Conservation (phyloP, 2,113 vertebrate genomes). For the Corythornis vintsioides region DNA sequence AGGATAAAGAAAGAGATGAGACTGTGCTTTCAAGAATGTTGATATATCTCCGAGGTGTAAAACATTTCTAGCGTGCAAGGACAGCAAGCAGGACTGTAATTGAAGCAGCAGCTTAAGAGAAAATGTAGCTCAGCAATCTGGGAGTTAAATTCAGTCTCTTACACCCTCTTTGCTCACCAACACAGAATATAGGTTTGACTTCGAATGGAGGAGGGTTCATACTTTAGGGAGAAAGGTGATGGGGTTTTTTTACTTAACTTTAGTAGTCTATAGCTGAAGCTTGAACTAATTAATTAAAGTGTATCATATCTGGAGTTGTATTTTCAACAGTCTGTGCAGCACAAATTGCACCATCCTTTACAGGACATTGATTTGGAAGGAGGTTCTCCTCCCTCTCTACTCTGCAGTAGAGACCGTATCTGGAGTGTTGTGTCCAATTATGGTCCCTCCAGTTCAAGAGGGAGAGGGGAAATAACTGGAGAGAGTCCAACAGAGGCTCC, state of each 20-base stretch:
- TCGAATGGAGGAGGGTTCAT: not conserved
- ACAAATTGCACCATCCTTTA: not conserved
- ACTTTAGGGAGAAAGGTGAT: not conserved
- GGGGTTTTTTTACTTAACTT: not conserved
- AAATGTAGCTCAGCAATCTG: not conserved
- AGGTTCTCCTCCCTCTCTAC: too few species aligned
- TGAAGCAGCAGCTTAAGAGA: not conserved
- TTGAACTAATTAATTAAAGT: not conserved
- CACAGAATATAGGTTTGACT: not conserved
- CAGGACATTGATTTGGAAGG: not conserved
- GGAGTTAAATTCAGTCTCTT: not conserved
- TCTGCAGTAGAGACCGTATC: too few species aligned
- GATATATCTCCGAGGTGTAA: not conserved
- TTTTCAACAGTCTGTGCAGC: not conserved
- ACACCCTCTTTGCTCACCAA: not conserved
- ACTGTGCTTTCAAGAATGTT: not conserved
- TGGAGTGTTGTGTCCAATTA: too few species aligned
- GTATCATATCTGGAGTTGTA: not conserved
- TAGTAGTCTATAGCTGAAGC: not conserved
- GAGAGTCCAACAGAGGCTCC: too few species aligned
- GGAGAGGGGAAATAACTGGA: too few species aligned
- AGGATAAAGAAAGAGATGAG: not conserved
- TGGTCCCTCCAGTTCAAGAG: too few species aligned
- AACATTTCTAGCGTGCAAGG: not conserved
- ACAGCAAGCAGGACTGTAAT: not conserved